Conservation (phyloP, 2,888 invertebrate genomes). For the Melitaea athalia region DNA sequence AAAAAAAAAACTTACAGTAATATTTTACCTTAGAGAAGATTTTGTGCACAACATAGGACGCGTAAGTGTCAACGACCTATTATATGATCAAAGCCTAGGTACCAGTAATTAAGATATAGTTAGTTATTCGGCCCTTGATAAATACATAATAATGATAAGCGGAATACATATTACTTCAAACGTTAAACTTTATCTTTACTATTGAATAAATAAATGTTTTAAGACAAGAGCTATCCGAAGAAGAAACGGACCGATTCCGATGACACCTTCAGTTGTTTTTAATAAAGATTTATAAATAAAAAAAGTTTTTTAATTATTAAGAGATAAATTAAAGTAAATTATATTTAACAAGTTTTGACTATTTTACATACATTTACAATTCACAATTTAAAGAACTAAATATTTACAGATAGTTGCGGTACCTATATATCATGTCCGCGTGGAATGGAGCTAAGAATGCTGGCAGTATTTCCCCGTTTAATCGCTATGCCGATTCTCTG, state of each 20-base stretch:
- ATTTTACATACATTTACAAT: no score
- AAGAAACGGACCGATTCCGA: neutral
- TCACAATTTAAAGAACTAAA: no score
- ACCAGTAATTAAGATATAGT: neutral
- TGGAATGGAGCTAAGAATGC: no score
- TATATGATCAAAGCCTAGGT: neutral
- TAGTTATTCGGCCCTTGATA: neutral
- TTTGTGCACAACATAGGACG: no score
- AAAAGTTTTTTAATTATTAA: neutral
- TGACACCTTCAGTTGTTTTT: neutral
- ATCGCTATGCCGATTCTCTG: no score
- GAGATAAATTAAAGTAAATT: no score
- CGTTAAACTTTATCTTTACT: neutral
- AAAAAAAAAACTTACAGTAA: no score
- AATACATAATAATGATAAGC: conserved; percentile 1
- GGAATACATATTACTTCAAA: neutral
- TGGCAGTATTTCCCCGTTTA: no score
- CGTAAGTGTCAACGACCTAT: neutral
- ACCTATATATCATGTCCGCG: no score
- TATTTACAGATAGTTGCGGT: no score
- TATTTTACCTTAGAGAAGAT: no score
- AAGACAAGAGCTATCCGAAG: neutral
- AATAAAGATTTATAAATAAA: neutral
- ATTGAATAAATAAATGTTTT: neutral
- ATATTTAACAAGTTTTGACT: no score